Percentiles rank a stretch among this genome's conserved stretches.
Conservation (phyloP, 2,113 vertebrate species). For the Apeltes quadracus region DNA sequence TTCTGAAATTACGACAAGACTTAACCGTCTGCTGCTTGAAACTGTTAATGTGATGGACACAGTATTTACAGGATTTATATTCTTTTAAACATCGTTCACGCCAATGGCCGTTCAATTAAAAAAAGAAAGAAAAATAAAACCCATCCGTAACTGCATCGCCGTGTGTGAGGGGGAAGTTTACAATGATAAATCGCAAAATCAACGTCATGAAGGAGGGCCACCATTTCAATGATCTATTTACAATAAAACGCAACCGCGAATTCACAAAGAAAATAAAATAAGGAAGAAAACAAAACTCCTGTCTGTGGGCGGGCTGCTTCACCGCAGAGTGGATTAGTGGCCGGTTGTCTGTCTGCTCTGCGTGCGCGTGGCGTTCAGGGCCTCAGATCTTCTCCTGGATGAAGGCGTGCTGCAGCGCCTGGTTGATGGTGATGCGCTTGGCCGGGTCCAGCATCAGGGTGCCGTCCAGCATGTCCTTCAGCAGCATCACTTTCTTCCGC, state of each 20-base stretch:
- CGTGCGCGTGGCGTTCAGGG: slow-evolving; percentile 32
- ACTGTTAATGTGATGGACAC: slow-evolving; percentile 66
- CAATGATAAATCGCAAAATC: slow-evolving; percentile 33
- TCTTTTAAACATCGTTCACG: slow-evolving; percentile 58
- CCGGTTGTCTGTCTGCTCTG: slow-evolving; percentile 48
- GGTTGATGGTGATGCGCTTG: slow-evolving; percentile 99
- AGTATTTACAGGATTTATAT: slow-evolving; percentile 75
- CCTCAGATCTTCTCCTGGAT: slow-evolving; percentile 98
- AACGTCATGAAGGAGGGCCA: slow-evolving; percentile 55
- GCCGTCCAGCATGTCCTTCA: slow-evolving; percentile 97
- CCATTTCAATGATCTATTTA: slow-evolving; percentile 75
- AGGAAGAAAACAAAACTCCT: slow-evolving; percentile 52
- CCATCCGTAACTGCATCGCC: slow-evolving; percentile 45
- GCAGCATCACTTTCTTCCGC: slow-evolving; percentile 98
- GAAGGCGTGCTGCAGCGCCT: slow-evolving; percentile 98
- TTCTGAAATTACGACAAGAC: slow-evolving; percentile 57
- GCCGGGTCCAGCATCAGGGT: slow-evolving; percentile 99
- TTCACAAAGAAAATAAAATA: slow-evolving; percentile 51
- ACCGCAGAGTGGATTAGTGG: slow-evolving; percentile 59
- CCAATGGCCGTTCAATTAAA: slow-evolving; percentile 66
- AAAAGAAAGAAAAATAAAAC: slow-evolving; percentile 6
- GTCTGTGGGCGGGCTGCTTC: slow-evolving; percentile 47
- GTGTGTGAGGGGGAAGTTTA: slow-evolving; percentile 45
- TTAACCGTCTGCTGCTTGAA: slow-evolving; percentile 57
- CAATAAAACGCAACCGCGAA: slow-evolving; percentile 75